Conservation (phyloP, 2,113 vertebrate genomes). For the Ictalurus punctatus region DNA sequence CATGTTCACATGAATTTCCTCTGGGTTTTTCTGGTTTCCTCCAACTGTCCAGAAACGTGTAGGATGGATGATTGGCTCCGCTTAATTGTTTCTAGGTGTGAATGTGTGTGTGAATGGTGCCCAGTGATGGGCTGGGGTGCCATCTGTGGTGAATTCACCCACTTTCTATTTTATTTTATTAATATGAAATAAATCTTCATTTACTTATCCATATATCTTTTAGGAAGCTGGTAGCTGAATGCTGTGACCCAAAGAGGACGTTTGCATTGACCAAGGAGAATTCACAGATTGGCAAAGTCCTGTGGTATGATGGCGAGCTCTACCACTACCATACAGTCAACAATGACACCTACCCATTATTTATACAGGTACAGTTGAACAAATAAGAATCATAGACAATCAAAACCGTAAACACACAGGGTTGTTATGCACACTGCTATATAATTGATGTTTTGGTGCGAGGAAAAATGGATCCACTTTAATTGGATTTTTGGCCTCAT, state of each 20-base stretch:
- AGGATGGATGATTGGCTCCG: not conserved
- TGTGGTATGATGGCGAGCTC: constrained; percentile 96
- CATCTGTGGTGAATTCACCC: not conserved
- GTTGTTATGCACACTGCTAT: not conserved
- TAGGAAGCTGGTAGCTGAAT: constrained; percentile 88
- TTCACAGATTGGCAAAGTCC: constrained; percentile 86
- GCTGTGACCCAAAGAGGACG: constrained; percentile 83
- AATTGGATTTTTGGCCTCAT: too few species aligned
- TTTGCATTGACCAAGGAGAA: constrained; percentile 93
- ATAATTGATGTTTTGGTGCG: not conserved
- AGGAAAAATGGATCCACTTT: too few species aligned
- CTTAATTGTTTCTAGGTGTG: not conserved
- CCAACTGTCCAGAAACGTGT: not conserved
- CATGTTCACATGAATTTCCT: too few species aligned
- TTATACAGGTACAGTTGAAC: constrained; percentile 80
- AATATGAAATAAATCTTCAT: not conserved
- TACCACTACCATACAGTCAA: constrained; percentile 89
- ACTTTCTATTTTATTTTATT: not conserved
- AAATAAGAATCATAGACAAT: not conserved
- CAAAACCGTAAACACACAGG: not conserved
- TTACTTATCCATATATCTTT: not conserved
- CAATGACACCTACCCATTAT: constrained; percentile 86
- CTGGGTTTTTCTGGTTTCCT: not conserved
- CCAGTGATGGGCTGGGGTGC: not conserved
- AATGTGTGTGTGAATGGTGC: not conserved